Evolutionary conservation across 64 coral and sea anemone species (phyloP), one percentile per base, ranked within the genome.

Genomic region (Montipora capricornis): DNA sequence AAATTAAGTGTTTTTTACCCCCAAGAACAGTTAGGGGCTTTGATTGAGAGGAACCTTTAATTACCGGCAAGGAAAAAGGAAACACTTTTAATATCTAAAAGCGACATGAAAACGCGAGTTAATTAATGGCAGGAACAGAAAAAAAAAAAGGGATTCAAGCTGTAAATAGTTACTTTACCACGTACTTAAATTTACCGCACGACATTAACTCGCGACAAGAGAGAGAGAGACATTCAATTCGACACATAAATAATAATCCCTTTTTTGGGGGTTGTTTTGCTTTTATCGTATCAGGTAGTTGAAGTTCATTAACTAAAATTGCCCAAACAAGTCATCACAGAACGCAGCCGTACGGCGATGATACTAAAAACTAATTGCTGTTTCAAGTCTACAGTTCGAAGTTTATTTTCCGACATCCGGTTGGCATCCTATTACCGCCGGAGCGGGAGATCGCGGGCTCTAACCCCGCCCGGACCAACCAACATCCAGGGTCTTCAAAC

Each of bases 1-100:
- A 69, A 49, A 16, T 50, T 50, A 85, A 69, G 61, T 68, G 67
- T 29, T 47, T 67, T 64, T 71, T 17, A 85, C 82, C 13, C 82
- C 82, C 62, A 49, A 70, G 8, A 85, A 44, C 16, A 85, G 6
- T 85, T 19, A 71, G 12, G 45, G 0, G 8, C 46, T 68, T 70
- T 71, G 47, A 49, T 85, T 49, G 44, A 70, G 46, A 85, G 44
- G 50, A 49, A 47, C 66, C 82, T 47, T 85, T 85, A 85, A 85
- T 85, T 85, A 71, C 44, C 8, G 17, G 17, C 9, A n/a, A 49
- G 17, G 14, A 83, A 85, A 71, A 70, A 48, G 17, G 8, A 9
- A 49, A 49, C 46, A 26, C 19, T 70, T 50, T 85, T 61, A 83
- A 83, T 47, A 46, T 46, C 80, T 83, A 66, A 68, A 26, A 59